Evolutionary conservation across 2,888 invertebrate species (phyloP).

Genomic region (Polydrusus tereticollis): DNA sequence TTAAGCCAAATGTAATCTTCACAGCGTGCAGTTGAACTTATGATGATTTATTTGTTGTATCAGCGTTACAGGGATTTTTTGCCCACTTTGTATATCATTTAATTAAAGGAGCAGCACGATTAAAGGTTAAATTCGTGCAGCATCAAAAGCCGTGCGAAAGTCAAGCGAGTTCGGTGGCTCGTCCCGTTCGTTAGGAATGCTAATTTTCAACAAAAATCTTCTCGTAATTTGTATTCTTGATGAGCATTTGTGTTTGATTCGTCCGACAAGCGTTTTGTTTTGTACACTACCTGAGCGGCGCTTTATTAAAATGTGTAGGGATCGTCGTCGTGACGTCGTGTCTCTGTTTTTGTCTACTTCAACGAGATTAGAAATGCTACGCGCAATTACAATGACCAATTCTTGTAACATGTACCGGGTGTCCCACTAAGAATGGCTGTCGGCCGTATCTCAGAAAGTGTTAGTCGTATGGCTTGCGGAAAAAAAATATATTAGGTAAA

Average conservation of each 20-base stretch:
- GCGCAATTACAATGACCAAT: background rate
- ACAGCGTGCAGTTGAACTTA: slow-evolving; percentile 19
- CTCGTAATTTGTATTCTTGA: slow-evolving; percentile 50
- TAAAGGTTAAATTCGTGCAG: slow-evolving; percentile 50
- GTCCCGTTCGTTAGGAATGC: slow-evolving; percentile 49
- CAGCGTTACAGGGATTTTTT: slow-evolving; percentile 32
- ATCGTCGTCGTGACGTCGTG: too few species aligned
- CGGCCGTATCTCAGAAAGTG: too few species aligned
- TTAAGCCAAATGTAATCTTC: slow-evolving; percentile 9
- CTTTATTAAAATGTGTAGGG: slow-evolving; percentile 43
- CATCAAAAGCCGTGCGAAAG: slow-evolving; percentile 49
- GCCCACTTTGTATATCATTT: slow-evolving; percentile 37
- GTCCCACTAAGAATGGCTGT: too few species aligned
- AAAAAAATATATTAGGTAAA: too few species aligned
- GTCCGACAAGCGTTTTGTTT: slow-evolving; percentile 47
- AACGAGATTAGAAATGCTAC: slow-evolving; percentile 10
- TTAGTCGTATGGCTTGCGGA: too few species aligned
- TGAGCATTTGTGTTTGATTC: slow-evolving; percentile 47
- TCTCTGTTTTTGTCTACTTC: slow-evolving; percentile 22
- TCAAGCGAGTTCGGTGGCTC: slow-evolving; percentile 45
- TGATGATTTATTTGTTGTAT: slow-evolving; percentile 34
- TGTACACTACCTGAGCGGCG: slow-evolving; percentile 45
- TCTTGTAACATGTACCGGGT: background rate
- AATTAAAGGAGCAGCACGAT: slow-evolving; percentile 46
- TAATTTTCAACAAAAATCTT: slow-evolving; percentile 49